Evolutionary conservation across 2,113 vertebrate species (phyloP).

Genomic region (Zosterops japonicus): DNA sequence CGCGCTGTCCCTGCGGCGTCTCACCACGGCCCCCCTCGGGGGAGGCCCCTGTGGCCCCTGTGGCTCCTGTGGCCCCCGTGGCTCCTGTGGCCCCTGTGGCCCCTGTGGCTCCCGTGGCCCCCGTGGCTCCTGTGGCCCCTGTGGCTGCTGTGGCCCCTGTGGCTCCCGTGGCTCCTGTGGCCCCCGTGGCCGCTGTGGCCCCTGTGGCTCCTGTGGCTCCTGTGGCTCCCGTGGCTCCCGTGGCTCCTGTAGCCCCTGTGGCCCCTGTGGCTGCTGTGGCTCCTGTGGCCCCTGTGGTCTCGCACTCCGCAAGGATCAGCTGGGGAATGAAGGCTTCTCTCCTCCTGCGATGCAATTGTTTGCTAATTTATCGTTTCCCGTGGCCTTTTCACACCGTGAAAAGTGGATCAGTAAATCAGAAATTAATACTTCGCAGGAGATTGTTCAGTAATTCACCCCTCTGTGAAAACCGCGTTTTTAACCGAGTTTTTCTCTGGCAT

Average conservation of each 20-base stretch:
- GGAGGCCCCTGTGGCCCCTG: background rate
- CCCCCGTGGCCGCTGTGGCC: background rate
- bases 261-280: no score
- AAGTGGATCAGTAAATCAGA: background rate
- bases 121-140: no score
- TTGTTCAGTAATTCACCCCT: background rate
- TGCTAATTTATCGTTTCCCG: rapidly evolving
- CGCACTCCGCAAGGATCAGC: background rate
- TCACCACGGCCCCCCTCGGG: rapidly evolving
- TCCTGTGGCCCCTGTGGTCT: background rate
- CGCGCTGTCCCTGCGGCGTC: background rate
- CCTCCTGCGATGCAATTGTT: background rate
- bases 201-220: background rate
- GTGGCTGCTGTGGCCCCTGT: no score
- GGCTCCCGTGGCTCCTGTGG: no score
- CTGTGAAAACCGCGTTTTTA: background rate
- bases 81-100: background rate
- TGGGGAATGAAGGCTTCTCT: background rate
- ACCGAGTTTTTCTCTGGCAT: rapidly evolving
- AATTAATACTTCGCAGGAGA: background rate
- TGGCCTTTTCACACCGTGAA: background rate
- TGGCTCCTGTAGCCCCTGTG: background rate
- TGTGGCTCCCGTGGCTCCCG: no score
- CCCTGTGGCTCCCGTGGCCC: background rate
- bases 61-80: background rate